Base-by-base conservation (phyloP, 64 coral and sea anemone species). In the Acropora tenuis region DNA sequence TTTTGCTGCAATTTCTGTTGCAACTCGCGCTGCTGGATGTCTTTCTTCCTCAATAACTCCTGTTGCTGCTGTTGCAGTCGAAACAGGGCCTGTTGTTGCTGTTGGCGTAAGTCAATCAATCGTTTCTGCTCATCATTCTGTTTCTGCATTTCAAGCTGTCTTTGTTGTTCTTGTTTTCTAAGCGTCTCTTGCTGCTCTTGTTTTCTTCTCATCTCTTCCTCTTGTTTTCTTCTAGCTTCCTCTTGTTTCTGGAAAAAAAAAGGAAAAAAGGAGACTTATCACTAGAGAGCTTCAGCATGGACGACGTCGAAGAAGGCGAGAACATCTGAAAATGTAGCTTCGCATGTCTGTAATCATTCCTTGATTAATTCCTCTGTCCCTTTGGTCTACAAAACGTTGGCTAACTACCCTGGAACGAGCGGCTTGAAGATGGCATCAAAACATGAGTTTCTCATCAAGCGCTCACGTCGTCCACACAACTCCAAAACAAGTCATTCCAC, bases 1-100 rank as follows among this genome's bases (percentile, higher is more conserved):
- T 97, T 97, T 59, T 97, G 95, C 1, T 97, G 95, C 10, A 97
- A 79, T 59, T 91, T 97, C 60, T 94, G 95, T 30, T 97, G 95
- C 49, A 97, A 13, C 52, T 97, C 95, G 43, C 78, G 93, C 76
- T 97, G 92, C 17, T 85, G 82, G 63, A 93, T 78, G 46, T 93
- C 91, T 71, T 87, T 93, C 77, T 86, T 93, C 48, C 83, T 86
- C 30, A 71, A 59, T 18, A 93, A 72, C 60, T 97, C 95, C 47
- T 97, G 95, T 30, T 97, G 95, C 57, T 94, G 95, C 41, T 97
- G 92, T 58, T 97, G 95, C 8, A 97, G 84, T 76, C 92, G 78
- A 4, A 79, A 67, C 5, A 97, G 88, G 6, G 95, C 88, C 47
- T 97, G 92, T 82, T 97, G 95, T 78, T 96, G 95, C 63, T 97